Evolutionary conservation across 2,797 vertebrate species (phyloP), one percentile per base, ranked within the genome.

Genomic region (Pangasius sanitwongsei): DNA sequence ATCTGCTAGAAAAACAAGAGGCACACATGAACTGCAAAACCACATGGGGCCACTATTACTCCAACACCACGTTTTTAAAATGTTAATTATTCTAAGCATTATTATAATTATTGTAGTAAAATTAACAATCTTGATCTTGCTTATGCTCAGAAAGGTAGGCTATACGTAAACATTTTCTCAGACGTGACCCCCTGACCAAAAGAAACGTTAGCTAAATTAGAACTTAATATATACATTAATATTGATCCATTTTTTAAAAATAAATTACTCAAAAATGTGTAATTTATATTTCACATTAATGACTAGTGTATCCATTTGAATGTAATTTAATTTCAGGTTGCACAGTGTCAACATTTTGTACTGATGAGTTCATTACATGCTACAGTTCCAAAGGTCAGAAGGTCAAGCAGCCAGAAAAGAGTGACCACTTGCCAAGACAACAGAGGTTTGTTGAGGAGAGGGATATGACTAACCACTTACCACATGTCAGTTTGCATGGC

Each of bases 1-100:
- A 34, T 34, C n/a, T 31, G 16, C 48, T 31, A 18, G 48, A 84
- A 84, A 67, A 84, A 50, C 2, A 48, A n/a, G 1, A 67, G 28
- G 4, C 28, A 69, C n/a, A 69, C n/a, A 85, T 34, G 4, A 67
- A 12, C 61, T 31, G 44, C 41, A 23, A 53, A 61, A n/a, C 74
- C 90, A 85, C 85, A 50, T 16, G 90, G 74, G 63, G 89, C 89
- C 91, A 86, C 77, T 87, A 80, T 87, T 83, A 81, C 78, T 28
- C 87, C 83, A 59, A 63, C 57, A 77, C n/a, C 15, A 48, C 41
- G 20, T 12, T 37, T 53, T n/a, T 12, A 12, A n/a, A 13, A 61
- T 59, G 34, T 63, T 23, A 11, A 57, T 80, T 34, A 34, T 57
- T 59, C n/a, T 34, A 6, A 11, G 53, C 3, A 12, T 34, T 59